These are phyloP conservation scores for Sylvia atricapilla DNA, from an alignment of 2,113 vertebrate species.

Conservation along the genomic window DNA sequence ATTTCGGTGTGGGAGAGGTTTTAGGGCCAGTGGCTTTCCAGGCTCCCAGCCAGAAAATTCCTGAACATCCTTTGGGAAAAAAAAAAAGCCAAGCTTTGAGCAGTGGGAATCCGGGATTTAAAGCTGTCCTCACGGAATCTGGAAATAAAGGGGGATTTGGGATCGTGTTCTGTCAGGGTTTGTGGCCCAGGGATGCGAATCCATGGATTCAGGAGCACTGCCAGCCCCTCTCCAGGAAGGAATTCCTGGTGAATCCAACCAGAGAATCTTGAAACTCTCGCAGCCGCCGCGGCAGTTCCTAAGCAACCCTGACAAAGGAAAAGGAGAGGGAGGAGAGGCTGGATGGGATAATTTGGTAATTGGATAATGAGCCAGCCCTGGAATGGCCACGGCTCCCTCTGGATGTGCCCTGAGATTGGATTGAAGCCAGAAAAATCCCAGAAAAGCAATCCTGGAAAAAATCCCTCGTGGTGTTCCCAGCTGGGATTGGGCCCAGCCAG, in stretches of 20 bases:
- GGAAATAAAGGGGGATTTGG: background rate
- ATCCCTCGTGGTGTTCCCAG: no score
- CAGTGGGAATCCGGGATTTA: background rate
- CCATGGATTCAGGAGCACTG: accelerated
- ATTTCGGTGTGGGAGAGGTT: background rate
- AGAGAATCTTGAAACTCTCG: background rate
- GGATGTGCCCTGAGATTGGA: background rate
- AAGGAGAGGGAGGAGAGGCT: background rate
- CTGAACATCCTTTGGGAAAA: background rate
- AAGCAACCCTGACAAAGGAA: conserved; percentile 22
- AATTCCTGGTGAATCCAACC: background rate
- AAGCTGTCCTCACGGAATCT: background rate
- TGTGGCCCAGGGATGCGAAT: accelerated
- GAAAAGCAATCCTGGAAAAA: accelerated
- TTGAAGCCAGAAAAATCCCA: no score
- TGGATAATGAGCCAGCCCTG: background rate
- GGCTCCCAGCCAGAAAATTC: background rate
- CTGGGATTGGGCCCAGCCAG: no score
- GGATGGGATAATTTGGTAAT: background rate
- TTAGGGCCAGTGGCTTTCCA: background rate
- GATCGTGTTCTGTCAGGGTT: accelerated
- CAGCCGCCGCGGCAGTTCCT: background rate
- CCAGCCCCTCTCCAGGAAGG: background rate
- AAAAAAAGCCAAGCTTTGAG: background rate
- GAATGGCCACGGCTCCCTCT: background rate